Conservation (phyloP, 2,888 invertebrate species). For the Argyresthia albistria region DNA sequence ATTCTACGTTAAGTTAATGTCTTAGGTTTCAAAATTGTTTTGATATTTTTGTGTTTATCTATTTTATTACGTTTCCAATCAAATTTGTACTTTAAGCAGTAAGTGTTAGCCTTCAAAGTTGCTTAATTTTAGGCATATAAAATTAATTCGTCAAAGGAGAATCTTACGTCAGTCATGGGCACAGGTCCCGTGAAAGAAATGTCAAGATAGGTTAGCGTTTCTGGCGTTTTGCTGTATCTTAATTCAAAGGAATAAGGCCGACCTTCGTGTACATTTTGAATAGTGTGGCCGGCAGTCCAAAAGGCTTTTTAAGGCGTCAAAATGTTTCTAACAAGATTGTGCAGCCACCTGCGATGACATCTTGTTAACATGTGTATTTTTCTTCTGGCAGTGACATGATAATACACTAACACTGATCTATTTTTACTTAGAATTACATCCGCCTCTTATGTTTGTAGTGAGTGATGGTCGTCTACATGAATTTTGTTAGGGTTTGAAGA, state of each 20-base stretch:
- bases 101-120: too few species aligned
- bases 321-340: conserved; percentile 31
- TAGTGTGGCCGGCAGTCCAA: background rate
- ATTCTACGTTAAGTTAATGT: background rate
- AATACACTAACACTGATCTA: background rate
- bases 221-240: background rate
- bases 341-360: conserved; percentile 57
- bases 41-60: background rate
- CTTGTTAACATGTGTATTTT: conserved; percentile 22
- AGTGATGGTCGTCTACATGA: too few species aligned
- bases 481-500: too few species aligned
- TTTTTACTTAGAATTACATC: too few species aligned
- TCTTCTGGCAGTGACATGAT: conserved; percentile 1
- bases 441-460: too few species aligned
- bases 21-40: conserved; percentile 8
- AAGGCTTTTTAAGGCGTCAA: conserved; percentile 32
- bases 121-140: too few species aligned
- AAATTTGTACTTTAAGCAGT: too few species aligned
- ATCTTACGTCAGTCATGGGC: conserved; percentile 6
- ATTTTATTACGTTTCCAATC: too few species aligned
- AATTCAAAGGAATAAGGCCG: background rate
- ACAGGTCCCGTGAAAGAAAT: background rate
- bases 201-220: background rate
- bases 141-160: conserved; percentile 12
- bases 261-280: background rate